phyloP scores from a whole-genome alignment of 2,888 invertebrate genomes.

The Drosophila niveifrons region DNA sequence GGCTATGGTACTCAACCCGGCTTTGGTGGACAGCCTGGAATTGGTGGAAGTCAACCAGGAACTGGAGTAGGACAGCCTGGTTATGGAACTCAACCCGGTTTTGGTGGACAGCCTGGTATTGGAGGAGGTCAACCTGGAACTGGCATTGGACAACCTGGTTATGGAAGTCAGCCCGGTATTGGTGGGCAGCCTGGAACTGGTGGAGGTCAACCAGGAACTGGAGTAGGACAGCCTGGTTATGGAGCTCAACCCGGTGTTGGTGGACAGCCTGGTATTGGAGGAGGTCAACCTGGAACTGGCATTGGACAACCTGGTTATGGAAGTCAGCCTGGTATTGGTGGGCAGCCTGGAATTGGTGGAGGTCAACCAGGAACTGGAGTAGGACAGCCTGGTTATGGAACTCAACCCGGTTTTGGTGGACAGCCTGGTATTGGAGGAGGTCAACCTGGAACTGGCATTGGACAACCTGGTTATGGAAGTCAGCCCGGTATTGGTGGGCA shows the following conservation, averaged over 20 bases:
- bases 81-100: conserved; percentile 16
- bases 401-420: conserved; percentile 19
- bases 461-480: conserved; percentile 18
- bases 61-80: conserved; percentile 18
- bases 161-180: conserved; percentile 22
- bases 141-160: conserved; percentile 30
- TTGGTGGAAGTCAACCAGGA: conserved; percentile 25
- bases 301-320: conserved; percentile 29
- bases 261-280: conserved; percentile 33
- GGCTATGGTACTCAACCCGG: neutral
- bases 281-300: conserved; percentile 17
- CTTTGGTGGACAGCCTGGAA: conserved; percentile 17
- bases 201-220: conserved; percentile 21
- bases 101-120: conserved; percentile 9
- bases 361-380: conserved; percentile 20
- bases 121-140: conserved; percentile 34
- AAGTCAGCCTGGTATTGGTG: conserved; percentile 32
- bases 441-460: conserved; percentile 20
- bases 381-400: conserved; percentile 24
- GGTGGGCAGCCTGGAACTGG: conserved; percentile 16
- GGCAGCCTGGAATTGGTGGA: conserved; percentile 23
- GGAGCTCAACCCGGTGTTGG: conserved; percentile 21
- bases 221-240: conserved; percentile 22
- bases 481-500: conserved; percentile 28
- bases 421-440: conserved; percentile 26